These are phyloP conservation scores for Coregonus suidteri DNA, from an alignment of 2,797 vertebrate species.

Conservation along the genomic window DNA sequence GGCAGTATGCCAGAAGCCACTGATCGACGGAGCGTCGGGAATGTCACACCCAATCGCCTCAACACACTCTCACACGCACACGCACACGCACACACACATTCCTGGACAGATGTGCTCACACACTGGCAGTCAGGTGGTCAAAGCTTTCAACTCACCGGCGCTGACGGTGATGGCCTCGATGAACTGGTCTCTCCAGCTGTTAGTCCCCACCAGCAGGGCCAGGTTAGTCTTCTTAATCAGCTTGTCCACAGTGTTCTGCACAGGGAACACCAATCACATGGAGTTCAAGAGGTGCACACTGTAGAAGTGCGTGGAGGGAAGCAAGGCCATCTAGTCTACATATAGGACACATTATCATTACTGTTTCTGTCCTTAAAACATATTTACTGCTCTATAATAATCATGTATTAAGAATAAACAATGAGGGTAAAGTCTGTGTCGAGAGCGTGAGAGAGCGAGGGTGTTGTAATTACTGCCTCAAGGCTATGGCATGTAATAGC, in stretches of 20 bases:
- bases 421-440: not conserved
- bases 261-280: slow-evolving; percentile 20
- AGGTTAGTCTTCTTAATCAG: slow-evolving; percentile 99
- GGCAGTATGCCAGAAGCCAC: not conserved
- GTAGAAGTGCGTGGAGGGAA: not conserved
- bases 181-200: slow-evolving; percentile 99
- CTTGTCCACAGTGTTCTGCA: slow-evolving; percentile 97
- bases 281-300: not conserved
- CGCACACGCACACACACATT: not conserved
- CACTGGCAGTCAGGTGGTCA: not conserved
- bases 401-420: not conserved
- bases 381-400: not conserved
- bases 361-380: not conserved
- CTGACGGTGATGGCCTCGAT: slow-evolving; percentile 99
- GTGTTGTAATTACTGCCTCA: no score
- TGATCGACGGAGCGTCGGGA: not conserved
- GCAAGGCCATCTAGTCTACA: not conserved
- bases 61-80: not conserved
- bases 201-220: slow-evolving; percentile 96
- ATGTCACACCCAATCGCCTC: not conserved
- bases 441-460: not conserved
- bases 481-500: no score
- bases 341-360: not conserved
- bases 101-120: not conserved
- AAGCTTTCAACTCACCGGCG: slow-evolving; percentile 82